Percentiles rank a stretch among this genome's conserved stretches.
Conservation (phyloP, 2,888 invertebrate genomes). For the Dendrolimus pini region DNA sequence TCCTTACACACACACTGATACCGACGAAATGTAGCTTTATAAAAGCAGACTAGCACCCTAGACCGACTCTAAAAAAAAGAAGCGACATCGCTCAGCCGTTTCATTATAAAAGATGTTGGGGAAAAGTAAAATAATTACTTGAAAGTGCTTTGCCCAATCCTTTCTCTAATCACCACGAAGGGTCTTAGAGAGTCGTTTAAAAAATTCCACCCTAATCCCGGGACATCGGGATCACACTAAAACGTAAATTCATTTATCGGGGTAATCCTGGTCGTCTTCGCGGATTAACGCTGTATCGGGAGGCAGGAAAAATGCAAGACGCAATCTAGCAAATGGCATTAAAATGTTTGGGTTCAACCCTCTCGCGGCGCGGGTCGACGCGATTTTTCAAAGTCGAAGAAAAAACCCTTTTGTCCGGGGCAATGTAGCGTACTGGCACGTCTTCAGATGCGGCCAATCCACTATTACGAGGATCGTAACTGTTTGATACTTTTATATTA, state of each 20-base stretch:
- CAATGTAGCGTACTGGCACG: constrained; percentile 73
- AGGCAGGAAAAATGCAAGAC: constrained; percentile 70
- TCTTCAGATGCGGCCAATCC: constrained; percentile 62
- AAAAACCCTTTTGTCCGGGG: constrained; percentile 65
- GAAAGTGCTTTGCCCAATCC: constrained; percentile 62
- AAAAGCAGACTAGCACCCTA: neutral
- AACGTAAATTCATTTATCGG: constrained; percentile 70
- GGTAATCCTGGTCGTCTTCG: constrained; percentile 64
- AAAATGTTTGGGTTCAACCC: constrained; percentile 74
- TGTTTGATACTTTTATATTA: constrained; percentile 3
- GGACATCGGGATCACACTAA: constrained; percentile 69
- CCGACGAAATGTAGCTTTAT: no score
- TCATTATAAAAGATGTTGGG: constrained; percentile 37
- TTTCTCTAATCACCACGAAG: constrained; percentile 57
- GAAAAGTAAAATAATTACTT: constrained; percentile 68
- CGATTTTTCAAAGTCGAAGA: constrained; percentile 73
- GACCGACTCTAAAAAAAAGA: constrained; percentile 24
- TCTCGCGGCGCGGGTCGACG: constrained; percentile 46
- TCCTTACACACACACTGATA: no score
- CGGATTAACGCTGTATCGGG: constrained; percentile 66
- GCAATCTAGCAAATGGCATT: constrained; percentile 77
- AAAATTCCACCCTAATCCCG: constrained; percentile 62
- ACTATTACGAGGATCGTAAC: constrained; percentile 17
- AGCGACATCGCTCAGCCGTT: constrained; percentile 31
- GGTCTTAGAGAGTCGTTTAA: constrained; percentile 51